phyloP scores from a whole-genome alignment of 2,113 vertebrate species.

The Cololabis saira region DNA sequence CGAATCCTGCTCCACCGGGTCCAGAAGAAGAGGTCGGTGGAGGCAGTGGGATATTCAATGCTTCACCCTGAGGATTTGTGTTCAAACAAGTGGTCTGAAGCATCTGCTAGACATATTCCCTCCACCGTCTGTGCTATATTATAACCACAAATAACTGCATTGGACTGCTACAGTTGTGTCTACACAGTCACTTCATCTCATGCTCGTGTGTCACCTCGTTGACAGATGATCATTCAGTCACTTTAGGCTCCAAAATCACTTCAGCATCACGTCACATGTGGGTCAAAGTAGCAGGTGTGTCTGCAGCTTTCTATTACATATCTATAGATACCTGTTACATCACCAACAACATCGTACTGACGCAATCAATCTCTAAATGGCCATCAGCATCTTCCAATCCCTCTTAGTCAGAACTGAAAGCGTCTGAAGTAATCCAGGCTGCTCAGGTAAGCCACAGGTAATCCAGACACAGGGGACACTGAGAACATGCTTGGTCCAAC shows the following conservation, averaged over 20 bases:
- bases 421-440: slow-evolving; percentile 38
- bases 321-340: slow-evolving; percentile 11
- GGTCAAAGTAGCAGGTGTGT: neutral
- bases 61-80: slow-evolving; percentile 60
- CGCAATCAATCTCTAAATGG: slow-evolving; percentile 29
- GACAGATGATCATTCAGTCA: neutral
- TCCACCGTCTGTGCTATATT: slow-evolving; percentile 76
- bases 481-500: slow-evolving; percentile 17
- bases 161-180: neutral
- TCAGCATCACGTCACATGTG: neutral
- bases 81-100: slow-evolving; percentile 39
- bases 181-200: slow-evolving; percentile 12
- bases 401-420: slow-evolving; percentile 39
- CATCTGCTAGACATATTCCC: slow-evolving; percentile 61
- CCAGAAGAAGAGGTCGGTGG: slow-evolving; percentile 75
- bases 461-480: slow-evolving; percentile 19
- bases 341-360: slow-evolving; percentile 48
- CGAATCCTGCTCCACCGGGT: slow-evolving; percentile 79
- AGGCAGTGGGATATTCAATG: slow-evolving; percentile 66
- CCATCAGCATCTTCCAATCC: slow-evolving; percentile 49
- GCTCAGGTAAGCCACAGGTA: slow-evolving; percentile 20
- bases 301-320: no score
- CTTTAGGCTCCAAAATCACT: neutral
- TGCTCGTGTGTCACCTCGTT: neutral
- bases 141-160: slow-evolving; percentile 29